Percentiles rank a stretch among this genome's conserved stretches.
phyloP scores from a whole-genome alignment of 2,888 invertebrate genomes.

The Sceliomorpha sp. region DNA sequence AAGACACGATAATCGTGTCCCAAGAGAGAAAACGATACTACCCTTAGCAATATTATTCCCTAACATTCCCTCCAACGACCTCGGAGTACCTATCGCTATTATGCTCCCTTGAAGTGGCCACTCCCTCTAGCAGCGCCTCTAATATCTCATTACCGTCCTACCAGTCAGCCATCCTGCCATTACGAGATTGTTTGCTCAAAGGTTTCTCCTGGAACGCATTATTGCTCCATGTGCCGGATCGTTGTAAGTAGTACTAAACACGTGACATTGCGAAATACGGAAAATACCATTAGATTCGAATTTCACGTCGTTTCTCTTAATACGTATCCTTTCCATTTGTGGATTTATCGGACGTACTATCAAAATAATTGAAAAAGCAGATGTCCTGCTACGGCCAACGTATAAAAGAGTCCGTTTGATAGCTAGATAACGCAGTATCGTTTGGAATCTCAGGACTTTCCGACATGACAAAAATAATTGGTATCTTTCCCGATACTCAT shows the following conservation, averaged over 20 bases:
- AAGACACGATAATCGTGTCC: conserved; percentile 78
- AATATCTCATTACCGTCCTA: conserved; percentile 80
- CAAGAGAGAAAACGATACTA: conserved; percentile 78
- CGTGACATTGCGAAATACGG: no score
- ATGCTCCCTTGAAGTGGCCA: conserved; percentile 74
- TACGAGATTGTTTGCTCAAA: conserved; percentile 79
- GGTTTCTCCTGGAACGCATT: conserved; percentile 72
- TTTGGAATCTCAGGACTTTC: conserved; percentile 33
- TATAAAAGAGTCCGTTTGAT: conserved; percentile 8
- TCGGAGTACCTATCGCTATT: conserved; percentile 70
- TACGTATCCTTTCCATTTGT: no score
- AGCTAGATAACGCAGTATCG: background rate
- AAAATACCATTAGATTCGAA: no score
- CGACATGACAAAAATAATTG: conserved; percentile 73
- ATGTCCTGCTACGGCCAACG: no score
- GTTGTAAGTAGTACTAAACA: no score
- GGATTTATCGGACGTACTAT: no score
- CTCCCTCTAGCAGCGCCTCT: conserved; percentile 77
- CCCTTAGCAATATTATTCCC: conserved; percentile 71
- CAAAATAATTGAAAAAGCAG: no score
- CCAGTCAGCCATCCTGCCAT: conserved; percentile 78
- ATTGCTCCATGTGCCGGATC: conserved; percentile 40
- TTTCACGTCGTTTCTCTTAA: no score
- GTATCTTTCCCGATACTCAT: conserved; percentile 73
- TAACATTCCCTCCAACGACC: conserved; percentile 66